Evolutionary conservation across 2,113 vertebrate species (phyloP).

Genomic region (Amblyopsis rosae): DNA sequence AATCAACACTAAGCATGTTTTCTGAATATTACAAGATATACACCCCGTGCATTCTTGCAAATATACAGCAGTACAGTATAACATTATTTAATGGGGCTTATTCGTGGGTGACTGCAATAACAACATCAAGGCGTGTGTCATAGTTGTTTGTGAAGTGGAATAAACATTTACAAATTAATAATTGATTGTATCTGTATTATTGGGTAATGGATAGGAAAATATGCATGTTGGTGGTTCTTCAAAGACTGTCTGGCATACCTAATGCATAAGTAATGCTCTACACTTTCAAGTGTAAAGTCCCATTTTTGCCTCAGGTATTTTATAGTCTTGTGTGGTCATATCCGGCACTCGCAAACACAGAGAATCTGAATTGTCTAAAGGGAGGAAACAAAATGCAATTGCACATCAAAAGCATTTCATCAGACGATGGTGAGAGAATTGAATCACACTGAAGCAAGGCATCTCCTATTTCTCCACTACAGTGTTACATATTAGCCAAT

Average conservation of each 20-base stretch:
- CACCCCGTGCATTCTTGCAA: constrained; percentile 36
- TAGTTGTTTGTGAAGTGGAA: constrained; percentile 66
- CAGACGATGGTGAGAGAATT: constrained; percentile 32
- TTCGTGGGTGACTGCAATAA: constrained; percentile 39
- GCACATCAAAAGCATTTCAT: constrained; percentile 51
- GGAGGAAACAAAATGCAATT: constrained; percentile 25
- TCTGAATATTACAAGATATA: neutral
- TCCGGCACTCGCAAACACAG: constrained; percentile 46
- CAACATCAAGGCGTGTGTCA: constrained; percentile 64
- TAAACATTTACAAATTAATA: constrained; percentile 75
- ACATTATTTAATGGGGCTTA: constrained; percentile 40
- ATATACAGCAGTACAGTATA: constrained; percentile 26
- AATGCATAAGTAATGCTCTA: constrained; percentile 73
- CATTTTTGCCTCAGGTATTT: constrained; percentile 69
- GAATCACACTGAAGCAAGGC: neutral
- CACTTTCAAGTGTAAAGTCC: constrained; percentile 75
- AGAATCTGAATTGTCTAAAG: constrained; percentile 49
- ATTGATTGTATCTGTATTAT: constrained; percentile 74
- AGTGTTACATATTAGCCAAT: constrained; percentile 3
- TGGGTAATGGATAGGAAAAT: constrained; percentile 51
- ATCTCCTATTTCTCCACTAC: neutral
- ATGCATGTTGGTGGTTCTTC: constrained; percentile 67
- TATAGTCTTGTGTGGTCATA: constrained; percentile 49
- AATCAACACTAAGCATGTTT: no score
- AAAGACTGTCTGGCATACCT: constrained; percentile 59